Conservation (phyloP, 1,140 invertebrate genomes). For the Rhagoletis zephyria region DNA sequence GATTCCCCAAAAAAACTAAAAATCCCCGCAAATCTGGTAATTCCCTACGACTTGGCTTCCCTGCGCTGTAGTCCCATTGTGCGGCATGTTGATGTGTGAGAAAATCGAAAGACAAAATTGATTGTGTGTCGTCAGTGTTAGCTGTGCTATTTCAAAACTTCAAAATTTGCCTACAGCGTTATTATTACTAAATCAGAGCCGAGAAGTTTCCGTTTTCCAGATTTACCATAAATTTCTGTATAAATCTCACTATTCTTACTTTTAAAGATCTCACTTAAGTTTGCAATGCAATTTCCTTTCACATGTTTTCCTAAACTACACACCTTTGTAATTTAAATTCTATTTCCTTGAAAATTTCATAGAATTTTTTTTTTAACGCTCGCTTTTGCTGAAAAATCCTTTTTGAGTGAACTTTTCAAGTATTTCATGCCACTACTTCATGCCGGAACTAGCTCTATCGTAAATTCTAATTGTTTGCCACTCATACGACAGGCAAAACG, state of each 20-base stretch:
- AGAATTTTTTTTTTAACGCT: neutral
- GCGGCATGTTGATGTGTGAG: no score
- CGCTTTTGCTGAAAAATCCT: neutral
- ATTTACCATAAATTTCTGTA: neutral
- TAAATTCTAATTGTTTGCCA: neutral
- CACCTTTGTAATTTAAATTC: neutral
- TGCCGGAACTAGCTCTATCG: neutral
- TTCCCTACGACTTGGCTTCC: no score
- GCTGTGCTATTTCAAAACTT: no score
- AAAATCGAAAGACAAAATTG: no score
- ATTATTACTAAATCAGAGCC: no score
- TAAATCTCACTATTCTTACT: neutral
- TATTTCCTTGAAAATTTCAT: neutral
- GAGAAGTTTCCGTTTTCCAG: no score
- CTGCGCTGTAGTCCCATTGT: no score
- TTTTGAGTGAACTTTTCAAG: neutral
- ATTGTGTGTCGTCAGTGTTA: no score
- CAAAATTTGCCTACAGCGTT: no score
- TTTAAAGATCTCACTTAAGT: neutral
- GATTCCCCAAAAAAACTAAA: no score
- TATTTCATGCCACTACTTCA: neutral
- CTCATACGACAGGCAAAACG: neutral
- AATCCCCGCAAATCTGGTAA: no score
- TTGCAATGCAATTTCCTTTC: neutral
- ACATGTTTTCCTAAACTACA: neutral